Conservation (phyloP, 2,888 invertebrate species). For the Agapostemon virescens region DNA sequence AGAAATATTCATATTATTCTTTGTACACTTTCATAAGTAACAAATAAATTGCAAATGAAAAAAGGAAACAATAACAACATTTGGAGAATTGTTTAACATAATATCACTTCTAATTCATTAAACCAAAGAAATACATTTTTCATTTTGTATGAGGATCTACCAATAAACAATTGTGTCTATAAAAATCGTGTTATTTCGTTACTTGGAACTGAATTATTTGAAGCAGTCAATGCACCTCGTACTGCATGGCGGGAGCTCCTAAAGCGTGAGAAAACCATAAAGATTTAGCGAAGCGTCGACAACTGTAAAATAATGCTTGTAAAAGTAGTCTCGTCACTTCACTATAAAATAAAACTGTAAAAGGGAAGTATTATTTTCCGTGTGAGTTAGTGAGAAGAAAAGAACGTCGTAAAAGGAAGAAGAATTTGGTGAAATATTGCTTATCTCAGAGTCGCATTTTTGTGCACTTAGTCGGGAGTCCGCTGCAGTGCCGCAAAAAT, state of each 20-base stretch:
- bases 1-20: no score
- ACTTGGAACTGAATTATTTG: neutral
- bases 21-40: no score
- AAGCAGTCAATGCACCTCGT: neutral
- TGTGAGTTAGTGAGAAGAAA: neutral
- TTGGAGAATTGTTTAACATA: no score
- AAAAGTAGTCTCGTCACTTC: neutral
- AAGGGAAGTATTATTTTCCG: neutral
- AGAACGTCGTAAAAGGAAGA: neutral
- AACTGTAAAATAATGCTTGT: neutral
- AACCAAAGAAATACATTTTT: neutral
- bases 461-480: conserved; percentile 4
- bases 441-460: conserved; percentile 6
- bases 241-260: neutral
- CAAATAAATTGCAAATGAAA: no score
- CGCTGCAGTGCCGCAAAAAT: conserved; percentile 13
- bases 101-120: neutral
- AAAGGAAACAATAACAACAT: neutral
- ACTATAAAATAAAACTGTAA: neutral
- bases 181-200: neutral
- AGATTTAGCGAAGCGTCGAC: neutral
- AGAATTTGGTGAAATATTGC: conserved; percentile 25
- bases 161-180: neutral
- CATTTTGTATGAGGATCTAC: neutral
- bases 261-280: neutral